Evolutionary conservation across 2,888 invertebrate genomes (phyloP).

Genomic region (Agrotis clavis): DNA sequence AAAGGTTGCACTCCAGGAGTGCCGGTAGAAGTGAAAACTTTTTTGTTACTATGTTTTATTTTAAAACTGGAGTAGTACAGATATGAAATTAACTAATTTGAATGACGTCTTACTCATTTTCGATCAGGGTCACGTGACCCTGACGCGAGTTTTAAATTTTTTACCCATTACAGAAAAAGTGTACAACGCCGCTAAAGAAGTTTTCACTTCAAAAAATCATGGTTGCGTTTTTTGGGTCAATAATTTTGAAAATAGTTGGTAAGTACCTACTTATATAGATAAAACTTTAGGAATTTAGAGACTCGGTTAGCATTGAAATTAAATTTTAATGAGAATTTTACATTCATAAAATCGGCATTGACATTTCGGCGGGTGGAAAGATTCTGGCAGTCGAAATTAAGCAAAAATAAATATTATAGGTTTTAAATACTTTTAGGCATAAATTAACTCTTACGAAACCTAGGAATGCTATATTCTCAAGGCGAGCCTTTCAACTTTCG

Average conservation of each 20-base stretch:
- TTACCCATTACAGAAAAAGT: too few relatives aligned
- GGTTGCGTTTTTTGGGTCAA: background rate
- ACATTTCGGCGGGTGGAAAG: conserved; percentile 63
- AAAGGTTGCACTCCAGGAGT: too few relatives aligned
- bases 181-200: too few relatives aligned
- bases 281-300: background rate
- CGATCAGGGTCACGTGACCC: too few relatives aligned
- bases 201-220: too few relatives aligned
- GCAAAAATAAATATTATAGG: conserved; percentile 27
- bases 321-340: conserved; percentile 38
- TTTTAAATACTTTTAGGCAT: conserved; percentile 26
- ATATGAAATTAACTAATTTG: too few relatives aligned
- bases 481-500: conserved; percentile 87
- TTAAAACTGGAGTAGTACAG: too few relatives aligned
- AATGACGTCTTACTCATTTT: too few relatives aligned
- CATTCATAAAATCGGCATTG: conserved; percentile 67
- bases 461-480: conserved; percentile 78
- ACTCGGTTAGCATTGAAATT: conserved; percentile 49
- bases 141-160: too few relatives aligned
- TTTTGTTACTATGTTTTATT: too few relatives aligned
- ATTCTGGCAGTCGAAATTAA: conserved; percentile 27
- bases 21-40: too few relatives aligned
- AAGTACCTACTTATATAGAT: background rate
- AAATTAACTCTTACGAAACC: conserved; percentile 67
- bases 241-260: background rate